Evolutionary conservation across 2,888 invertebrate genomes (phyloP).

Genomic region (Drepanosiphum platanoidis): DNA sequence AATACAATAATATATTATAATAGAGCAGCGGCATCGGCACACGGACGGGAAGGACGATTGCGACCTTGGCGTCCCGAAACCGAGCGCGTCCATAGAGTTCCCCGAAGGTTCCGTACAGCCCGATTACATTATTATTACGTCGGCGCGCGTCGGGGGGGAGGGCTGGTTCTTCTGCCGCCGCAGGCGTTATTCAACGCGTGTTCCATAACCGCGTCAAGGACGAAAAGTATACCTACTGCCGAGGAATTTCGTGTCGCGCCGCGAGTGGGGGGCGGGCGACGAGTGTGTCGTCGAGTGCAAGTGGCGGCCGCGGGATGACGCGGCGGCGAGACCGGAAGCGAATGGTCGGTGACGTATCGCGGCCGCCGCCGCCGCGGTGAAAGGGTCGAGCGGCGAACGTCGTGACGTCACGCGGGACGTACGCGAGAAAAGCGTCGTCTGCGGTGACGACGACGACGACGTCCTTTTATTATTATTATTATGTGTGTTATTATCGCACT

Average conservation of each 20-base stretch:
- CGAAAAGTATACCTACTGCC: neutral
- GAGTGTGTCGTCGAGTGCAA: neutral
- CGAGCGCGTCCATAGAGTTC: neutral
- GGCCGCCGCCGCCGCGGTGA: constrained; percentile 16
- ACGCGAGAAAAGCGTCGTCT: neutral
- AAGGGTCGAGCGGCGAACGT: constrained; percentile 38
- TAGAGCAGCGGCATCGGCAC: no score
- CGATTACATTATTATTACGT: no score
- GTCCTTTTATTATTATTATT: constrained; percentile 5
- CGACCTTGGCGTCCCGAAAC: neutral
- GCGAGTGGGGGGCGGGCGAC: neutral
- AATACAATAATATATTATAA: no score
- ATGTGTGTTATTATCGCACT: neutral
- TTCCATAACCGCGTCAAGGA: neutral
- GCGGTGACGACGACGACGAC: neutral
- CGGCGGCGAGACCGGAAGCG: constrained; percentile 52
- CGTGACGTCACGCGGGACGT: constrained; percentile 46
- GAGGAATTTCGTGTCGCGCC: neutral
- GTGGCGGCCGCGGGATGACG: constrained; percentile 27
- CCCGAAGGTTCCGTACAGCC: neutral
- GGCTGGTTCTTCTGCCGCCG: neutral
- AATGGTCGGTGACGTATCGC: neutral
- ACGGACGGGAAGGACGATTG: no score
- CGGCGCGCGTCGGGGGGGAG: neutral
- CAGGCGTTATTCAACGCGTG: neutral